Evolutionary conservation across 2,113 vertebrate genomes (phyloP).

Genomic region (Pionites leucogaster): DNA sequence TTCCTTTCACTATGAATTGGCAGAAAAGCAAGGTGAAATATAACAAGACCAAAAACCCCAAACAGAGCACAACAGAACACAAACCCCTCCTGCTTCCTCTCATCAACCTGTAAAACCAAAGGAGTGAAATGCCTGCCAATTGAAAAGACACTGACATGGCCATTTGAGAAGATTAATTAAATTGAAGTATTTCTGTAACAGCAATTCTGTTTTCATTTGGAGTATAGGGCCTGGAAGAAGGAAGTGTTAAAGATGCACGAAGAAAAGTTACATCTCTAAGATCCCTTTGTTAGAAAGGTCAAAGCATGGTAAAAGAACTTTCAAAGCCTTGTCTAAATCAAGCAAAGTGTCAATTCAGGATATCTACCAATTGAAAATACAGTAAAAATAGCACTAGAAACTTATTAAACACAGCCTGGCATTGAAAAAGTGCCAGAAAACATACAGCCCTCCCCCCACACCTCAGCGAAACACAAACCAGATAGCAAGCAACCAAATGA

Average conservation of each 20-base stretch:
- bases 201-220: not conserved
- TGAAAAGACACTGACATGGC: not conserved
- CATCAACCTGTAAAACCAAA: not conserved
- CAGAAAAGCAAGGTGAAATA: constrained; percentile 45
- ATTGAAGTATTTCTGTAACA: not conserved
- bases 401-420: constrained; percentile 40
- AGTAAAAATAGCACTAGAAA: constrained; percentile 40
- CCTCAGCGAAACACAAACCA: constrained; percentile 42
- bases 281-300: constrained; percentile 17
- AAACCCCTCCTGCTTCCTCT: not conserved
- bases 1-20: constrained; percentile 36
- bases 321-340: constrained; percentile 42
- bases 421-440: not conserved
- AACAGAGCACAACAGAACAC: not conserved
- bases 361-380: constrained; percentile 40
- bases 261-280: not conserved
- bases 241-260: not conserved
- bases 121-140: not conserved
- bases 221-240: not conserved
- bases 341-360: constrained; percentile 43
- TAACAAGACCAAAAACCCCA: not conserved
- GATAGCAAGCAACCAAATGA: not conserved
- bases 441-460: not conserved
- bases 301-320: constrained; percentile 18
- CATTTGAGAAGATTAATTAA: not conserved